Conservation (phyloP, 2,888 invertebrate genomes). For the Terebella lapidaria region DNA sequence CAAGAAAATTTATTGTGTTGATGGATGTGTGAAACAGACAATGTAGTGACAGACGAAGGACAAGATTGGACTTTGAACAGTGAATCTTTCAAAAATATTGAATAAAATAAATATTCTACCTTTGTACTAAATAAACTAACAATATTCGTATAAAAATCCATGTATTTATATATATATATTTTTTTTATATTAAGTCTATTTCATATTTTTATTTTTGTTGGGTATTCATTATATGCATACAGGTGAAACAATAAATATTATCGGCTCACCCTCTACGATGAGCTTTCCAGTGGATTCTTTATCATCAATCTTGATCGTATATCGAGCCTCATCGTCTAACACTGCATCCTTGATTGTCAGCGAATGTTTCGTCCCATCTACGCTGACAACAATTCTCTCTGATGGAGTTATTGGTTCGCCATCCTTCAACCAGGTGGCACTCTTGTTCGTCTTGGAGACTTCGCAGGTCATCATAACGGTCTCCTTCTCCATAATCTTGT, state of each 20-base stretch:
- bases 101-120: no score
- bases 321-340: constrained; percentile 39
- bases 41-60: background rate
- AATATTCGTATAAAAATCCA: background rate
- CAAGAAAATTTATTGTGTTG: background rate
- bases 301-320: constrained; percentile 26
- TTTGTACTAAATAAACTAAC: no score
- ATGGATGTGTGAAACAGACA: no score
- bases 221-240: no score
- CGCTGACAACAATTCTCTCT: constrained; percentile 13
- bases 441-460: constrained; percentile 41
- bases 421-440: constrained; percentile 49
- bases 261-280: constrained; percentile 7
- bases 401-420: constrained; percentile 22
- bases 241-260: no score
- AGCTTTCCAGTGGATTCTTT: constrained; percentile 2
- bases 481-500: constrained; percentile 29
- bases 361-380: constrained; percentile 56
- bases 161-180: background rate
- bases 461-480: constrained; percentile 63
- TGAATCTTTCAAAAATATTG: background rate
- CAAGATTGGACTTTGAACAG: background rate
- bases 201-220: background rate
- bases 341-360: constrained; percentile 33
- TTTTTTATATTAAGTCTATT: background rate